phyloP scores from a whole-genome alignment of 2,888 invertebrate species.

The Eristalis intricaria region DNA sequence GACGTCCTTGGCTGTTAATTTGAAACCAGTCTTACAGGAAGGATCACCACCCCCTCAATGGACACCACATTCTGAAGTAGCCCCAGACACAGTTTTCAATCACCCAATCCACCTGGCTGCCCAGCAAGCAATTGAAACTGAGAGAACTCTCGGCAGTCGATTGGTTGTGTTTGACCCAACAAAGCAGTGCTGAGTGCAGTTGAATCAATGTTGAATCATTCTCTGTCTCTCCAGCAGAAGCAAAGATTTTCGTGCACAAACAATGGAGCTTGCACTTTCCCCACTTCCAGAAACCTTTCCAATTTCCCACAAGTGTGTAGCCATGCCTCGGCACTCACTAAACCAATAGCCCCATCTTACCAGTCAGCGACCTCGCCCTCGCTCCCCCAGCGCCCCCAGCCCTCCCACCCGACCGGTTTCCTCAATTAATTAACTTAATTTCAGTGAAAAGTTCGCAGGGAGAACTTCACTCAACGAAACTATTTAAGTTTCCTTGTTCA shows the following conservation, averaged over 20 bases:
- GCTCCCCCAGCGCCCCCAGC: too few relatives aligned
- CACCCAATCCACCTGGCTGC: too few relatives aligned
- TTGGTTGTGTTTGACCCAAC: not conserved
- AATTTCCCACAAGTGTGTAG: not conserved
- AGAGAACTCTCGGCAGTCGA: not conserved
- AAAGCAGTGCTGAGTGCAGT: not conserved
- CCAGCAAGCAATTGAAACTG: not conserved
- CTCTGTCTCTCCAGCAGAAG: not conserved
- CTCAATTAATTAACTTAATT: slow-evolving; percentile 9
- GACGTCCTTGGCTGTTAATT: too few relatives aligned
- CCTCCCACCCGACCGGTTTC: not conserved
- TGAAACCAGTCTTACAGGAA: too few relatives aligned
- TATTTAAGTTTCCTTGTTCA: slow-evolving; percentile 26
- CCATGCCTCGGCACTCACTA: not conserved
- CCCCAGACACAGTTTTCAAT: too few relatives aligned
- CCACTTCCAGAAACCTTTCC: not conserved
- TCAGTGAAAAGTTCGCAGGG: not conserved
- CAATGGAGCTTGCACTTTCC: not conserved
- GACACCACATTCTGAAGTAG: too few relatives aligned
- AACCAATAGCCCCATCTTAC: not conserved
- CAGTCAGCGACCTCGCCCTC: not conserved
- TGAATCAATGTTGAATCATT: not conserved
- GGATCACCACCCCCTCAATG: too few relatives aligned
- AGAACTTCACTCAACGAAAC: slow-evolving; percentile 10
- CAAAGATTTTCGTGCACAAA: not conserved